Conservation (phyloP, 2,888 invertebrate species). For the Neocrepidodera transversa region DNA sequence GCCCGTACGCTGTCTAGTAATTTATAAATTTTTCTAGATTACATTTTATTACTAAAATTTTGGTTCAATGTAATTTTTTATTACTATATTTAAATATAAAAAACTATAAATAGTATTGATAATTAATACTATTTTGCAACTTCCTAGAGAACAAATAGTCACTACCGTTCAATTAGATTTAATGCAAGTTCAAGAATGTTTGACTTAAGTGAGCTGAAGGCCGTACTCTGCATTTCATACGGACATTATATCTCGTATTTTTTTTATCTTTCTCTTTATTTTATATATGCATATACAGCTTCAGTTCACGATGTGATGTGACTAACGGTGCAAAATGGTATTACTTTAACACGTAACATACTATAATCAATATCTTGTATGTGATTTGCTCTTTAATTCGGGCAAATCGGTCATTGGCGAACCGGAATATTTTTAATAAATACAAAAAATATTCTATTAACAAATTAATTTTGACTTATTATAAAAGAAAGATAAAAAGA, state of each 20-base stretch:
- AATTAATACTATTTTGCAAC: too few relatives aligned
- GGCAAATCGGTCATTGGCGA: neutral
- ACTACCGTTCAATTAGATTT: slow-evolving; percentile 35
- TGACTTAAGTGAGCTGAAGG: slow-evolving; percentile 45
- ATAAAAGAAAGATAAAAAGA: too few relatives aligned
- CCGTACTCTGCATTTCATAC: slow-evolving; percentile 40
- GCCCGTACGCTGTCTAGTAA: too few relatives aligned
- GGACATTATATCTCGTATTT: slow-evolving; percentile 28
- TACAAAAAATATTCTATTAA: too few relatives aligned
- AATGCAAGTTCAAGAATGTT: slow-evolving; percentile 47
- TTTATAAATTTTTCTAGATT: too few relatives aligned
- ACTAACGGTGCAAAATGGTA: slow-evolving; percentile 42
- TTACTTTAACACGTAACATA: slow-evolving; percentile 19
- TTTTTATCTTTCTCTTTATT: slow-evolving; percentile 37
- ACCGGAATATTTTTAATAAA: neutral
- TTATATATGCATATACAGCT: slow-evolving; percentile 32
- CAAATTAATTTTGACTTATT: too few relatives aligned
- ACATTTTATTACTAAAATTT: too few relatives aligned
- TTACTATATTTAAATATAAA: too few relatives aligned
- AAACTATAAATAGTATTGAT: too few relatives aligned
- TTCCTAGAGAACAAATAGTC: slow-evolving; percentile 19
- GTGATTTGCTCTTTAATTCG: slow-evolving; percentile 15
- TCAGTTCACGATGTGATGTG: slow-evolving; percentile 35
- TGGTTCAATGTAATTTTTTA: too few relatives aligned
- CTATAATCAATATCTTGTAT: slow-evolving; percentile 24